Evolutionary conservation across 2,797 vertebrate species (phyloP).

Genomic region (Morelia viridis): DNA sequence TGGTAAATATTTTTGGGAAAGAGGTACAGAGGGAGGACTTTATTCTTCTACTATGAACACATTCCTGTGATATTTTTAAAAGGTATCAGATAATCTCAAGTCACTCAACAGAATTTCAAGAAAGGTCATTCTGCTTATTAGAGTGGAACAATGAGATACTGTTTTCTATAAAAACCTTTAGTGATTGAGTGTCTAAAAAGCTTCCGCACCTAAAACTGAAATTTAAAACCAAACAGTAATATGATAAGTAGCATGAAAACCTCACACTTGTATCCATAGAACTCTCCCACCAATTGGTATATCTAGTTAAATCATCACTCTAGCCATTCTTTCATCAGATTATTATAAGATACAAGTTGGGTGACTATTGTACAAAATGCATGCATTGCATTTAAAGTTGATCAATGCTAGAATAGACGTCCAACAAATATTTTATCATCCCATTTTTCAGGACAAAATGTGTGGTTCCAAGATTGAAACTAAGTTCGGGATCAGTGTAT

Average conservation of each 20-base stretch:
- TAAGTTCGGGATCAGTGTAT: background rate
- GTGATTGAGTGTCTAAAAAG: background rate
- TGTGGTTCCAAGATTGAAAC: background rate
- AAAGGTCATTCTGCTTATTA: constrained; percentile 29
- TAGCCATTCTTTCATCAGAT: background rate
- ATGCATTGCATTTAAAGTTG: background rate
- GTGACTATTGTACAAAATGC: background rate
- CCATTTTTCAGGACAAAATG: background rate
- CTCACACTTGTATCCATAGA: background rate
- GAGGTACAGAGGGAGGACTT: background rate
- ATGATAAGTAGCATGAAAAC: background rate
- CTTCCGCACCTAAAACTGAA: background rate
- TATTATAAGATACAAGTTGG: background rate
- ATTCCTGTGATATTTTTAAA: constrained; percentile 17
- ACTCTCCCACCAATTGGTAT: background rate
- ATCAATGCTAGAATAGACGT: background rate
- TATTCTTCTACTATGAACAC: background rate
- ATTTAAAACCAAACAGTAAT: background rate
- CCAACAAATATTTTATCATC: background rate
- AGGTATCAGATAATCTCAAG: background rate
- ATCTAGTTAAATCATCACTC: background rate
- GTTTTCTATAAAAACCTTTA: constrained; percentile 7
- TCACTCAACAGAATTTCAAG: constrained; percentile 5
- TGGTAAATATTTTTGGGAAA: background rate
- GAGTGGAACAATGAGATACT: background rate